Conservation (phyloP, 1,140 invertebrate genomes). For the Pseudomyrmex pallidus region DNA sequence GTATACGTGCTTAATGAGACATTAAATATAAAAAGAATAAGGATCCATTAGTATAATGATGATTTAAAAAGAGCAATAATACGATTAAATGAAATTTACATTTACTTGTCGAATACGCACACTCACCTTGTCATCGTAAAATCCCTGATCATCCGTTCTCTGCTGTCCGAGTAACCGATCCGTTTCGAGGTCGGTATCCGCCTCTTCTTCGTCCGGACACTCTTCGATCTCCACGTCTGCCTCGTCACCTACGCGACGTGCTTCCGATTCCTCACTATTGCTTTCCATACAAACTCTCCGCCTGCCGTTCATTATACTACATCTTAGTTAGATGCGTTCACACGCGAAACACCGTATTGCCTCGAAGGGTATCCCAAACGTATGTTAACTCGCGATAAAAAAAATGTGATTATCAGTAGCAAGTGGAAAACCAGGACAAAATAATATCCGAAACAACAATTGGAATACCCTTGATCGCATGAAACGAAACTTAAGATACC, state of each 20-base stretch:
- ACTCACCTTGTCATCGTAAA: conserved; percentile 93
- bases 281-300: conserved; percentile 82
- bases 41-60: neutral
- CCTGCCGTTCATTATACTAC: conserved; percentile 84
- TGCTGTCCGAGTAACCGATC: conserved; percentile 95
- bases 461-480: conserved; percentile 56
- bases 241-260: conserved; percentile 78
- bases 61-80: neutral
- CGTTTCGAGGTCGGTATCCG: conserved; percentile 95
- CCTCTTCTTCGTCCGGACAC: conserved; percentile 88
- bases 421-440: neutral
- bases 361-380: conserved; percentile 72
- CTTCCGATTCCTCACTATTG: conserved; percentile 83
- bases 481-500: conserved; percentile 81
- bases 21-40: neutral
- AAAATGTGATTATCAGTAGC: neutral
- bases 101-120: conserved; percentile 71
- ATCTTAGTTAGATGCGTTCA: conserved; percentile 84
- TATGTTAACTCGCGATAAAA: conserved; percentile 19
- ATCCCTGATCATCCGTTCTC: conserved; percentile 94
- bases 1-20: neutral
- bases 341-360: conserved; percentile 27
- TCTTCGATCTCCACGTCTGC: conserved; percentile 82
- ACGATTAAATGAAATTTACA: neutral
- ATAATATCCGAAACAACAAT: conserved; percentile 26